These are phyloP conservation scores for Agrypnus murinus DNA, from an alignment of 2,888 invertebrate genomes.

Conservation along the genomic window DNA sequence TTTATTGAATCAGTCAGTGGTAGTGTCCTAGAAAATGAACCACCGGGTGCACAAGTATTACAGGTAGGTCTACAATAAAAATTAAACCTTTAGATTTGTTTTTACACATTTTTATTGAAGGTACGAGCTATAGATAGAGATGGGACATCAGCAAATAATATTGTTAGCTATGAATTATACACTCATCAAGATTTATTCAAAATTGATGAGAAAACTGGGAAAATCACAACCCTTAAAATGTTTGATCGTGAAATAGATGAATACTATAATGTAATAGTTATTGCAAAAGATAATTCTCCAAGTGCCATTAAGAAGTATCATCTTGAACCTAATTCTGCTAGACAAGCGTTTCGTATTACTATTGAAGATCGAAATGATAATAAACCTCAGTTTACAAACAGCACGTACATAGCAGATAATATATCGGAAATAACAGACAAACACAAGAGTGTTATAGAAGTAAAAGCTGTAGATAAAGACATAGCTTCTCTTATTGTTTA, in stretches of 20 bases:
- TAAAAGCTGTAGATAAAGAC: slow-evolving; percentile 91
- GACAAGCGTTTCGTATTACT: slow-evolving; percentile 90
- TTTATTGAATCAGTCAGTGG: slow-evolving; percentile 89
- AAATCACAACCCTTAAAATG: slow-evolving; percentile 85
- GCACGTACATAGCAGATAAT: slow-evolving; percentile 82
- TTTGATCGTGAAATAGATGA: slow-evolving; percentile 92
- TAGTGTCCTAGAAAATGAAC: slow-evolving; percentile 90
- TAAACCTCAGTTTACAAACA: slow-evolving; percentile 89
- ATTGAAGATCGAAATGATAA: slow-evolving; percentile 98
- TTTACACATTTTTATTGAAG: slow-evolving; percentile 34
- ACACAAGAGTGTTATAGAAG: slow-evolving; percentile 88
- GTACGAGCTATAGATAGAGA: slow-evolving; percentile 88
- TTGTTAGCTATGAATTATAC: slow-evolving; percentile 85
- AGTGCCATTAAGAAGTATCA: slow-evolving; percentile 80
- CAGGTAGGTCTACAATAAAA: slow-evolving; percentile 71
- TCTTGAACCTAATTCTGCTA: slow-evolving; percentile 82
- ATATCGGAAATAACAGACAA: slow-evolving; percentile 90
- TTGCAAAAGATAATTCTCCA: slow-evolving; percentile 92
- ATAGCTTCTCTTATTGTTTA: slow-evolving; percentile 91
- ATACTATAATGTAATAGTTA: slow-evolving; percentile 91
- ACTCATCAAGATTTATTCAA: slow-evolving; percentile 83
- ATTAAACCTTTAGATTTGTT: background rate
- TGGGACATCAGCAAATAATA: slow-evolving; percentile 87
- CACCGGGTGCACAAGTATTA: slow-evolving; percentile 88
- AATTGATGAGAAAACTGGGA: slow-evolving; percentile 90